Conservation (phyloP, 2,797 vertebrate genomes). For the Crossoptilon crossoptilon region DNA sequence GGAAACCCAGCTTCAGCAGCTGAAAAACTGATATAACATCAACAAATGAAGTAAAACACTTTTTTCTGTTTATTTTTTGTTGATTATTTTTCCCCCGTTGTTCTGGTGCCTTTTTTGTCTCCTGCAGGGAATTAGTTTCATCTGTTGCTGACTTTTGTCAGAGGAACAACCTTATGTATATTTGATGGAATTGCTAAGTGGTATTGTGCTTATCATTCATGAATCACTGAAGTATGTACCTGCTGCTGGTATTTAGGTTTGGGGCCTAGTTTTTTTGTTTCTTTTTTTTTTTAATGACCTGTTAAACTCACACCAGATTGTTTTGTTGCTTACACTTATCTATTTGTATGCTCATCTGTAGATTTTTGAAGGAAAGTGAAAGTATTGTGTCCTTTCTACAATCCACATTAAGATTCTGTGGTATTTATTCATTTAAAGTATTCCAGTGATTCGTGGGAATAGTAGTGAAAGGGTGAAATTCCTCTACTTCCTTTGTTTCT, state of each 20-base stretch:
- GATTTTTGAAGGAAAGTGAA: neutral
- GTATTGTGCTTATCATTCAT: neutral
- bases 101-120: neutral
- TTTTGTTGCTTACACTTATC: neutral
- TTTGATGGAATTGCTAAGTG: conserved; percentile 28
- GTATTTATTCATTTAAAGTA: neutral
- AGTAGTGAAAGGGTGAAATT: neutral
- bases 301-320: conserved; percentile 13
- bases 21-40: neutral
- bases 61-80: neutral
- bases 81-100: neutral
- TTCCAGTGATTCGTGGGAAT: neutral
- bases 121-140: neutral
- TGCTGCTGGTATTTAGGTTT: neutral
- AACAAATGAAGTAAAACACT: neutral
- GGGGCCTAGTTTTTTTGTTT: neutral
- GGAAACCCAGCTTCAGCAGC: neutral
- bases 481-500: neutral
- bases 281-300: neutral
- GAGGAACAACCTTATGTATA: neutral
- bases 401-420: neutral
- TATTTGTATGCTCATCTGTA: neutral
- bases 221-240: neutral
- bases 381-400: neutral
- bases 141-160: neutral